Conservation (phyloP, 2,113 vertebrate genomes). For the Stigmatopora argus region DNA sequence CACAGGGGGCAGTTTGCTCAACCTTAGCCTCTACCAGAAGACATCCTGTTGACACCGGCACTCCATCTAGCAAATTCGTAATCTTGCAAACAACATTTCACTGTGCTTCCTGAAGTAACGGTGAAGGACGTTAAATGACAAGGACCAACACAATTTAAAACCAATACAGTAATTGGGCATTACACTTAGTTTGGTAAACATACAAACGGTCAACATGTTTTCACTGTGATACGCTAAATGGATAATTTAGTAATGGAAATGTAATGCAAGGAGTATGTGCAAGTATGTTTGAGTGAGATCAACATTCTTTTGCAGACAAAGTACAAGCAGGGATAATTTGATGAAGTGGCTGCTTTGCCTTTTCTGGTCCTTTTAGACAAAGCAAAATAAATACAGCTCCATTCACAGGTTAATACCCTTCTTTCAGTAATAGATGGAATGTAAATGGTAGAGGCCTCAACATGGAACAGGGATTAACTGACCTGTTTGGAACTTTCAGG, state of each 20-base stretch:
- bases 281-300: conserved; percentile 44
- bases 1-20: conserved; percentile 49
- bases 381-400: conserved; percentile 26
- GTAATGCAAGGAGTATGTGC: conserved; percentile 20
- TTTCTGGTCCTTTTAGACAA: conserved; percentile 25
- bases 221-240: conserved; percentile 16
- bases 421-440: conserved; percentile 10
- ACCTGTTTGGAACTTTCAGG: not conserved
- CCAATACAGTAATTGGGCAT: conserved; percentile 8
- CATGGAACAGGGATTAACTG: not conserved
- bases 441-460: conserved; percentile 2
- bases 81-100: conserved; percentile 31
- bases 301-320: conserved; percentile 44
- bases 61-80: conserved; percentile 41
- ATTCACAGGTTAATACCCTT: conserved; percentile 30
- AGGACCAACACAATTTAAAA: conserved; percentile 34
- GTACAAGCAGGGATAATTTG: conserved; percentile 34
- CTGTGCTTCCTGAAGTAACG: conserved; percentile 19
- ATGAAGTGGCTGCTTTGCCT: conserved; percentile 29
- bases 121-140: not conserved
- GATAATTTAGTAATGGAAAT: conserved; percentile 20
- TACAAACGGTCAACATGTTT: conserved; percentile 8
- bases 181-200: conserved; percentile 19
- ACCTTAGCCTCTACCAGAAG: conserved; percentile 22
- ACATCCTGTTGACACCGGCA: conserved; percentile 36